Base-by-base conservation (phyloP, 2,797 vertebrate species). In the Pantherophis alleghaniensis region DNA sequence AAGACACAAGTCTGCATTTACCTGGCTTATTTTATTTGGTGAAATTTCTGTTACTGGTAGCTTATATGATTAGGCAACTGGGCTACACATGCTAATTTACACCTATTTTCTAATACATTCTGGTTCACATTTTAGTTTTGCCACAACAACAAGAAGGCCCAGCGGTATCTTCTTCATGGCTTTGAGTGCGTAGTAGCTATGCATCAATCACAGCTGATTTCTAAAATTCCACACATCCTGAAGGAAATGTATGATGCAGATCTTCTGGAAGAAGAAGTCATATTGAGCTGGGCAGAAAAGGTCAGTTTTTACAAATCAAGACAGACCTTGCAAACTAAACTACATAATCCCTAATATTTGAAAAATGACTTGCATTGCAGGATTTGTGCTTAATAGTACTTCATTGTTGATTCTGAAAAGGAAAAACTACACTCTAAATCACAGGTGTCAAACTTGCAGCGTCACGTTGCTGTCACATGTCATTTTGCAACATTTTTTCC, bases 181-280 rank as follows among this genome's bases (percentile, higher is more conserved):
- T 98, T 99, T 18, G 99, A 99, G 97, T 99, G 99, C 95, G 98
- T 99, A 69, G 99, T 99, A 92, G 99, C 98, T 95, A 98, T 99
- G 96, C 98, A 99, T 97, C 98, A 99, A 97, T 97, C 98, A 89
- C 98, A 99, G 97, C 98, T 99, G 95, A 97, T 99, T 96, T 96
- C 98, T 7, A 98, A 98, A 89, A 99, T 99, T 57, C 98, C 99
- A 51, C 98, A 99, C 96, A 98, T 99, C 96, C 97, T 99, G 96
- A 99, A 99, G 97, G 99, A 99, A 95, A 97, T 99, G 96, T 99
- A 99, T 92, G 99, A 99, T 88, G 98, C 98, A 22, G 99, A 99
- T 97, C 97, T 99, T 95, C 97, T 99, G 95, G 99, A 99, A 92
- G 99, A 99, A 94, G 99, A 99, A 7, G 98, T 99, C 95, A 99